Base-by-base conservation (phyloP, 2,113 vertebrate genomes). In the Calidris pugnax region DNA sequence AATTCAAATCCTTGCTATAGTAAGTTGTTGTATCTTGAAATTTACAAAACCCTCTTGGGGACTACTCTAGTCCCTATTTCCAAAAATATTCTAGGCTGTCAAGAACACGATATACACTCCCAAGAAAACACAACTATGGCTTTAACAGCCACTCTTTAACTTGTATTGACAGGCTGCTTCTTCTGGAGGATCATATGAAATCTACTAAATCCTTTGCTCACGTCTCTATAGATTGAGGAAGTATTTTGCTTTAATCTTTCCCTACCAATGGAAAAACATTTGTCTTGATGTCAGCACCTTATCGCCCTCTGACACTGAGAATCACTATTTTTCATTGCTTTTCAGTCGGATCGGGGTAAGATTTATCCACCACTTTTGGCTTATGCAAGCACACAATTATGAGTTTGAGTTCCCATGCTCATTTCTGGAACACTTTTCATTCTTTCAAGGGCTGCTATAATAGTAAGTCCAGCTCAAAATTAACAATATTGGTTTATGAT, bases 221-320 rank as follows among this genome's bases (percentile, higher is more conserved):
- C 1, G 16, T 22, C 32, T 68, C 20, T 51, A 30, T 0, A 63
- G 59, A 37, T 0, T 7, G 12, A 74, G 6, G 7, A 80, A 37
- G 1, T 10, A 37, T 50, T 93, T 55, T 63, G 66, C 13, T 78
- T 67, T 41, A 33, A 67, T 51, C 26, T 88, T 63, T 50, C 63
- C 32, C 28, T 72, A 14, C 5, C 33, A 79, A 26, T 8, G 26
- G 32, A 55, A 71, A 51, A 85, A 57, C 14, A 45, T 50, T 6
- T 55, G 32, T 62, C 41, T 56, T 47, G 8, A 9, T 53, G 53
- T 10, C 51, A 59, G 47, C 73, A 57, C 21, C 63, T 80, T 33
- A 60, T 1, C 12, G 57, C 48, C 7, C 37, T 66, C 45, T 41
- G 55, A 39, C 37, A 66, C 0, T 2, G 24, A 26, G 32, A 59